Evolutionary conservation across 2,113 vertebrate genomes (phyloP).

Genomic region (Neofelis nebulosa): DNA sequence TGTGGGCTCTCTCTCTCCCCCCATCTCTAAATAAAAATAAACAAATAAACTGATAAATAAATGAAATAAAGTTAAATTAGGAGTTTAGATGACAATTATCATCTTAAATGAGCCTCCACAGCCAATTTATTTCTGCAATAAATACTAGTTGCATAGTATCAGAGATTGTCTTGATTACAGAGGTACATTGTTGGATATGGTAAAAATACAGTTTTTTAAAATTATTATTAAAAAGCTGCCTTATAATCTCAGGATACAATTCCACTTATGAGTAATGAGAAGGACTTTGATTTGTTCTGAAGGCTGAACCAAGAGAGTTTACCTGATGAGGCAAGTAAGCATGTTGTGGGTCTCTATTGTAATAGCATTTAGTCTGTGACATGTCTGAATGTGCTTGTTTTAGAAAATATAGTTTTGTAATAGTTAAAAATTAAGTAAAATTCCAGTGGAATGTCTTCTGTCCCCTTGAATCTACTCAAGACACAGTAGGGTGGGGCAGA

Average conservation of each 20-base stretch:
- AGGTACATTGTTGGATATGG: background rate
- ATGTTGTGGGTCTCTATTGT: background rate
- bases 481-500: background rate
- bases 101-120: background rate
- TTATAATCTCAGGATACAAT: background rate
- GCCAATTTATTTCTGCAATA: background rate
- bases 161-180: constrained; percentile 16
- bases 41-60: too few species aligned
- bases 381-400: background rate
- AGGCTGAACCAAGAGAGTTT: background rate
- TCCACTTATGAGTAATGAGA: background rate
- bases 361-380: background rate
- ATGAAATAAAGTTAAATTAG: background rate
- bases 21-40: too few species aligned
- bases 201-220: background rate
- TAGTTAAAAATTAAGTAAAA: constrained; percentile 57
- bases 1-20: too few species aligned
- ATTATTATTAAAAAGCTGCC: background rate
- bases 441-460: constrained; percentile 3
- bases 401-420: constrained; percentile 6
- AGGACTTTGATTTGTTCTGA: background rate
- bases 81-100: background rate
- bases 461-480: background rate
- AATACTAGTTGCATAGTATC: background rate
- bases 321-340: background rate